Evolutionary conservation across 2,888 invertebrate species (phyloP).

Genomic region (Drosophila suboccidentalis): DNA sequence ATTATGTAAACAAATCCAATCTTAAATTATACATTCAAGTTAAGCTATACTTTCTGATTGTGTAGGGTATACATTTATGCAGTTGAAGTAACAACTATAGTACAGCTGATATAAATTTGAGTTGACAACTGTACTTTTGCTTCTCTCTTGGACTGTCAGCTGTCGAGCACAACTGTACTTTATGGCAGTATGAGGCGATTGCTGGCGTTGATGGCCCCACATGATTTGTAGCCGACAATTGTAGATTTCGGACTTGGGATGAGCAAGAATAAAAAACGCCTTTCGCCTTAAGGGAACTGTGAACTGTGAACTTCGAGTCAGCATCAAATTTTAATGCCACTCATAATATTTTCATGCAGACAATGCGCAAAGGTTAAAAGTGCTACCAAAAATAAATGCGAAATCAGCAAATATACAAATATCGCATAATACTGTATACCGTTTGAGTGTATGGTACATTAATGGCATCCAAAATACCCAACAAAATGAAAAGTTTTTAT

Average conservation of each 20-base stretch:
- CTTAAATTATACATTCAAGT: no score
- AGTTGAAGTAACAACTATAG: slow-evolving; percentile 17
- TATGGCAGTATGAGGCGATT: slow-evolving; percentile 27
- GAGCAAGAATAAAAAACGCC: neutral
- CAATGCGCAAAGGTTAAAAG: slow-evolving; percentile 73
- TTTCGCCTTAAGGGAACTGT: slow-evolving; percentile 4
- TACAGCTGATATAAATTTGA: slow-evolving; percentile 45
- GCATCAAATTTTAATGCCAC: slow-evolving; percentile 79
- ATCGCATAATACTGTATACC: neutral
- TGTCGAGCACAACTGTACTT: slow-evolving; percentile 49
- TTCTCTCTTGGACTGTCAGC: slow-evolving; percentile 30
- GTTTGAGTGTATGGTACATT: slow-evolving; percentile 28
- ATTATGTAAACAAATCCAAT: no score
- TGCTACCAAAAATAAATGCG: slow-evolving; percentile 49
- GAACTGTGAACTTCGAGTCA: slow-evolving; percentile 27
- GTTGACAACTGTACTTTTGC: slow-evolving; percentile 55
- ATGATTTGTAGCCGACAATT: slow-evolving; percentile 79
- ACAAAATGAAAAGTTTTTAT: slow-evolving; percentile 52
- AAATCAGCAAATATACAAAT: slow-evolving; percentile 64
- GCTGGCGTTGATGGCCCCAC: slow-evolving; percentile 64
- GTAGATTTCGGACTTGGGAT: slow-evolving; percentile 17
- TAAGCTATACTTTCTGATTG: neutral
- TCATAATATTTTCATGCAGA: slow-evolving; percentile 75
- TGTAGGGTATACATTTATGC: slow-evolving; percentile 28
- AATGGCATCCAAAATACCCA: slow-evolving; percentile 38